Conservation (phyloP, 2,113 vertebrate genomes). For the Seriola quinqueradiata region DNA sequence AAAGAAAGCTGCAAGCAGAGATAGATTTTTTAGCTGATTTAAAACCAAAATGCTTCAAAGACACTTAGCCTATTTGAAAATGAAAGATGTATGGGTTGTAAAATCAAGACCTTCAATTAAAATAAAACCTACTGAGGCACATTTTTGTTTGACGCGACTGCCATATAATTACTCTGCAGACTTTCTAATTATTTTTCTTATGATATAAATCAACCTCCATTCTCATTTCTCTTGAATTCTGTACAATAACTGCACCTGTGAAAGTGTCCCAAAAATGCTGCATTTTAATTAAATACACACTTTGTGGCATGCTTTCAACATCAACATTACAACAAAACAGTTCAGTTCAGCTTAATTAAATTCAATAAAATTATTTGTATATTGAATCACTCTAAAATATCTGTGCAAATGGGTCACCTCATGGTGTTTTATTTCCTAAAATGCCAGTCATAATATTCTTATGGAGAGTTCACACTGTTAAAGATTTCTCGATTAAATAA, state of each 20-base stretch:
- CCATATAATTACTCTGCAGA: background rate
- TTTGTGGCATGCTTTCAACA: too few relatives aligned
- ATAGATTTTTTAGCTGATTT: background rate
- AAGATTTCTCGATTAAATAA: too few relatives aligned
- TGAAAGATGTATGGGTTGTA: background rate
- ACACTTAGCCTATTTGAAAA: background rate
- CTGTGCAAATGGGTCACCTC: too few relatives aligned
- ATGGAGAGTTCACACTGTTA: too few relatives aligned
- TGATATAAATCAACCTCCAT: background rate
- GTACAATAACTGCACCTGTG: background rate
- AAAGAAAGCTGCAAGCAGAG: background rate
- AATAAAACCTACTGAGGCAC: background rate
- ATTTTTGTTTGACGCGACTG: background rate
- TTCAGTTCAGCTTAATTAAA: too few relatives aligned
- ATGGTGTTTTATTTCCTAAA: too few relatives aligned
- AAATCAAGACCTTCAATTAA: background rate
- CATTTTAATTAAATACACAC: too few relatives aligned
- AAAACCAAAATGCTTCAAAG: conserved; percentile 30
- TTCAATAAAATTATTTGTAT: too few relatives aligned
- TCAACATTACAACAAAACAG: too few relatives aligned
- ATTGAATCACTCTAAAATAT: too few relatives aligned
- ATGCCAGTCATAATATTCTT: too few relatives aligned
- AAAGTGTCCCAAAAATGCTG: background rate
- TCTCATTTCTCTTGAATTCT: background rate
- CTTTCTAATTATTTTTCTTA: background rate